These are phyloP conservation scores for Eriosoma lanigerum DNA, from an alignment of 1,140 invertebrate species.

Conservation along the genomic window DNA sequence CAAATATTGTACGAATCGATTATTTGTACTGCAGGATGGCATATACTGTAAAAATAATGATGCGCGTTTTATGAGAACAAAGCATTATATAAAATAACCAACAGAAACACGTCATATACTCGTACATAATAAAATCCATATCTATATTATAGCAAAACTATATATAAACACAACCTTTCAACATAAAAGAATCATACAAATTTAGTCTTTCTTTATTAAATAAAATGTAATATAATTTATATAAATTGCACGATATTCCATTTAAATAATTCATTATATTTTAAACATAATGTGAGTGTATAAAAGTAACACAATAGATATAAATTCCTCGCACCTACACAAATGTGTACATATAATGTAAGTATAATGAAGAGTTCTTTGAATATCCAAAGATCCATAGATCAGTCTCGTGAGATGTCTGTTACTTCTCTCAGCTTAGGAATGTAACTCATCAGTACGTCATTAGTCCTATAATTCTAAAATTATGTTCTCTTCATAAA, in stretches of 20 bases:
- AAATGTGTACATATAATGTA: not conserved
- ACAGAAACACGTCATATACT: not conserved
- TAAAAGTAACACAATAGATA: too few species aligned
- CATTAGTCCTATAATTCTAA: conserved; percentile 1
- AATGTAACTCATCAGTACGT: conserved; percentile 13
- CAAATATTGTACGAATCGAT: not conserved
- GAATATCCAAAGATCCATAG: not conserved
- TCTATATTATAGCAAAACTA: not conserved
- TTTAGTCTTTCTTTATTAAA: too few species aligned
- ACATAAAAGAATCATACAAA: too few species aligned
- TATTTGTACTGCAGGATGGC: not conserved
- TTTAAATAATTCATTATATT: too few species aligned
- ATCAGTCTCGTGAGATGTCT: not conserved
- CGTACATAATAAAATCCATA: not conserved
- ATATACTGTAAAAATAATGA: not conserved
- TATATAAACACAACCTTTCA: too few species aligned
- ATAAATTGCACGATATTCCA: too few species aligned
- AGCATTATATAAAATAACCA: not conserved
- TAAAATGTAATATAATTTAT: too few species aligned
- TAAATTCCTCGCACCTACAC: too few species aligned
- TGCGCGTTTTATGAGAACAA: not conserved
- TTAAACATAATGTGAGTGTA: too few species aligned
- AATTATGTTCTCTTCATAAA: not conserved
- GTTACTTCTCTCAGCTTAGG: not conserved
- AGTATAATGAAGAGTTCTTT: not conserved